Percentiles rank a stretch among this genome's conserved stretches.
phyloP scores from a whole-genome alignment of 2,888 invertebrate genomes.

The Tridacna crocea region DNA sequence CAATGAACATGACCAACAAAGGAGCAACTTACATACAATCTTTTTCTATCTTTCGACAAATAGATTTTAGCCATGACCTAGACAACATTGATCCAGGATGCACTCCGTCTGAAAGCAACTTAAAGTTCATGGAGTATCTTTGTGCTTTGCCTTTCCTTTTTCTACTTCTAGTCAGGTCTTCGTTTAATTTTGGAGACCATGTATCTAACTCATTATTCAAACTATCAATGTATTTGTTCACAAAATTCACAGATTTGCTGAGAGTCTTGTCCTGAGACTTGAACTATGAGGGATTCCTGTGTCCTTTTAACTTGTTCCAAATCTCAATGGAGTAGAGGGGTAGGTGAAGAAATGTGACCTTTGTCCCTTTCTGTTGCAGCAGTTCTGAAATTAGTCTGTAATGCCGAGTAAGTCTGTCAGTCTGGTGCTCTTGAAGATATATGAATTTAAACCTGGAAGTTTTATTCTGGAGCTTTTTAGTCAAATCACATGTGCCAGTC shows the following conservation, averaged over 20 bases:
- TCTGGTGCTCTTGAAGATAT: neutral
- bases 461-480: neutral
- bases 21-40: neutral
- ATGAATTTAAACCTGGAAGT: neutral
- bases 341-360: constrained; percentile 3
- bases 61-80: constrained; percentile 15
- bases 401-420: neutral
- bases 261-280: neutral
- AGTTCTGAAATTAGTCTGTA: neutral
- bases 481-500: neutral
- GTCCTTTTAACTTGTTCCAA: constrained; percentile 6
- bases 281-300: neutral
- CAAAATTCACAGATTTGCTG: neutral
- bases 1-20: neutral
- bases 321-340: neutral
- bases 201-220: neutral
- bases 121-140: constrained; percentile 19
- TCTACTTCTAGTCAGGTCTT: constrained; percentile 16
- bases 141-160: constrained; percentile 1
- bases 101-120: constrained; percentile 12
- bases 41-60: neutral
- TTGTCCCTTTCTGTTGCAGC: neutral
- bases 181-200: constrained; percentile 16
- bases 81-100: constrained; percentile 8
- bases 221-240: neutral